phyloP scores from a whole-genome alignment of 2,113 vertebrate species.

The Speoplatyrhinus poulsoni region DNA sequence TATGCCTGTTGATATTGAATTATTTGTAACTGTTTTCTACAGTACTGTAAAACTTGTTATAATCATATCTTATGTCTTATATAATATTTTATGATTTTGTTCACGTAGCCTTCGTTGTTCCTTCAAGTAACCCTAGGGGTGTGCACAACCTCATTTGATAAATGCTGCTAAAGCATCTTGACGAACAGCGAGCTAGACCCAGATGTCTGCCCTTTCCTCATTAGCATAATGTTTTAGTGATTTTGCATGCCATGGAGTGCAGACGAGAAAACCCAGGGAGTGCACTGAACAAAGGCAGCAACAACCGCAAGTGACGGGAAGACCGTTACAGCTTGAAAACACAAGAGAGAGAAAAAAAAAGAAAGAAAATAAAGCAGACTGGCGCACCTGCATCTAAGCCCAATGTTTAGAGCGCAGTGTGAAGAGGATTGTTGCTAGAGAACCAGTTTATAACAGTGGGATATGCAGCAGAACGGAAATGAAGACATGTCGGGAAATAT shows the following conservation, averaged over 20 bases:
- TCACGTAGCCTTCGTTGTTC: too few species aligned
- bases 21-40: too few species aligned
- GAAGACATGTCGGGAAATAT: conserved; percentile 17
- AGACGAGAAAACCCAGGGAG: conserved; percentile 56
- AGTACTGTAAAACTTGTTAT: too few species aligned
- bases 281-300: conserved; percentile 69
- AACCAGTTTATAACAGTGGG: conserved; percentile 38
- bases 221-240: conserved; percentile 75
- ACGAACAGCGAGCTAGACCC: conserved; percentile 52
- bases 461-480: conserved; percentile 22
- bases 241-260: conserved; percentile 32
- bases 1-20: too few species aligned
- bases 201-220: conserved; percentile 68
- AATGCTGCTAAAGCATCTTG: conserved; percentile 24
- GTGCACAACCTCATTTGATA: not conserved
- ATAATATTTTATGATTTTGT: too few species aligned
- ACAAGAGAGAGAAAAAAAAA: conserved; percentile 56
- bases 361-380: too few species aligned
- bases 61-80: too few species aligned
- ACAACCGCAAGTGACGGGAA: conserved; percentile 76
- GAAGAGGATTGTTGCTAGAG: conserved; percentile 41
- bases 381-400: conserved; percentile 73
- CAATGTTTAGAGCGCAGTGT: conserved; percentile 50
- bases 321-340: conserved; percentile 74
- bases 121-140: too few species aligned